Conservation (phyloP, 2,888 invertebrate genomes). For the Anorthoa munda region DNA sequence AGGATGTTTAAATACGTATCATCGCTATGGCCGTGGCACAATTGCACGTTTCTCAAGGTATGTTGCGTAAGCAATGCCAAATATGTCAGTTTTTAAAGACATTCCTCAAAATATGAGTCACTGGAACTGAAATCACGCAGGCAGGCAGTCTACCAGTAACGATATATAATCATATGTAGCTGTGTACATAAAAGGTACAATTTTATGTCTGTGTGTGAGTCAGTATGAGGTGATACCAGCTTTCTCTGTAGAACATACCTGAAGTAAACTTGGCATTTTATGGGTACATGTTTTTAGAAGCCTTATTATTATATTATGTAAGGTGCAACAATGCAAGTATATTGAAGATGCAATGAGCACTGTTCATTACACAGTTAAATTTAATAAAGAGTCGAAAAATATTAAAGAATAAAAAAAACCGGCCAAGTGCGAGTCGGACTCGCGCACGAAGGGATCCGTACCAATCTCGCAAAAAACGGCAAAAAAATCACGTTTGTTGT, state of each 20-base stretch:
- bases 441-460: no score
- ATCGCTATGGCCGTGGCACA: constrained; percentile 3
- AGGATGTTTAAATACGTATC: neutral
- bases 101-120: constrained; percentile 44
- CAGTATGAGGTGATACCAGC: constrained; percentile 41
- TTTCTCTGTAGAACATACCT: constrained; percentile 42
- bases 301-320: constrained; percentile 23
- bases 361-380: neutral
- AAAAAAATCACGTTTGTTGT: no score
- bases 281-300: neutral
- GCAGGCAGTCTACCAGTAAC: constrained; percentile 37
- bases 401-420: no score
- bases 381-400: neutral
- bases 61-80: constrained; percentile 36
- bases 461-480: no score
- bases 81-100: constrained; percentile 50
- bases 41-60: constrained; percentile 9
- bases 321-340: neutral
- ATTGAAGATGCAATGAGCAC: neutral
- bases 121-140: constrained; percentile 22
- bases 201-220: constrained; percentile 44
- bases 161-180: neutral
- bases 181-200: constrained; percentile 16
- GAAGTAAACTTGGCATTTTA: constrained; percentile 39
- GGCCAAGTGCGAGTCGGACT: no score